Evolutionary conservation across 2,888 invertebrate species (phyloP), one percentile per base, ranked within the genome.

Genomic region (Asteroscopus sphinx): DNA sequence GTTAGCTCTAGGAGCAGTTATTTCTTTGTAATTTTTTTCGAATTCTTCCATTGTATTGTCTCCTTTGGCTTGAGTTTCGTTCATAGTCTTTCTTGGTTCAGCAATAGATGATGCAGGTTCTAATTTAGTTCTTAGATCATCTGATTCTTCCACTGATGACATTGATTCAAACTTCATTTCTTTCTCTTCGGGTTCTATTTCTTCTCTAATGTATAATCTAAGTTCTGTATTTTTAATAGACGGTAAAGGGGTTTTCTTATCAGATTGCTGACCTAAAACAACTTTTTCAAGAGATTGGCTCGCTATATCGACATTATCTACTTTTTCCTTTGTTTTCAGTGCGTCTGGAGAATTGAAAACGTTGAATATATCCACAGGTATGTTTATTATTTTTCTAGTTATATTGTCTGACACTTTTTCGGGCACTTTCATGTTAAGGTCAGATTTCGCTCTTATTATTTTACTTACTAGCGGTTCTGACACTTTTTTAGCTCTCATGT

Each of bases 1-100:
- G 0, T 93, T 91, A 15, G 83, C 84, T 59, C 89, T 85, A 1
- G 88, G 81, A n/a, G 71, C 68, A 17, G 89, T 80, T 36, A 92
- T 66, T 42, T 92, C 80, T 73, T 90, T 92, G 64, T 84, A 93
- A 28, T 93, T 86, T 16, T 89, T 89, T 64, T 93, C 93, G 49
- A 93, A 94, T 49, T 86, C 87, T 28, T 90, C 89, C 16, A 87
- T 73, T 0, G 92, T 92, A 47, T 91, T 90, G 41, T 74, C 58
- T 25, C 36, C 46, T 17, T 40, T 59, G 11, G 39, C 40, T 37
- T 59, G 59, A 6, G 59, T 46, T 44, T 60, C 68, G 39, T 63
- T 66, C 13, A 56, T 33, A 7, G 56, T 62, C 56, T 67, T 63
- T 45, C 72, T 73, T 11, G 58, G 47, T 64, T 69, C 68, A 39